phyloP scores from a whole-genome alignment of 2,888 invertebrate species.

The Lymantria monacha region DNA sequence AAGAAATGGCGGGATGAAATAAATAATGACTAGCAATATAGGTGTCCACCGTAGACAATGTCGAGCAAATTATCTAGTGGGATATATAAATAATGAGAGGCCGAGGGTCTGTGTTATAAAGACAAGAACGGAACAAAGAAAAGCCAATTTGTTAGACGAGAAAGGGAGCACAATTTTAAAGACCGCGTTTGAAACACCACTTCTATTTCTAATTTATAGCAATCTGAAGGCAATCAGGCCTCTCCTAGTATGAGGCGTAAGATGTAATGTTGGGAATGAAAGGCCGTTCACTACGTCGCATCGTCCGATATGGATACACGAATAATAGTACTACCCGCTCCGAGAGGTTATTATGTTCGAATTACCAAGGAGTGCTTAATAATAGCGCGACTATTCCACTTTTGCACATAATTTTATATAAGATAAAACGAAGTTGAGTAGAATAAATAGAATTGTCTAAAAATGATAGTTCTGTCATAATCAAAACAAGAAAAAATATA shows the following conservation, averaged over 20 bases:
- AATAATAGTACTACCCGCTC: slow-evolving; percentile 44
- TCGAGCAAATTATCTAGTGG: slow-evolving; percentile 24
- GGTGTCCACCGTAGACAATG: slow-evolving; percentile 34
- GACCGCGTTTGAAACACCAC: slow-evolving; percentile 68
- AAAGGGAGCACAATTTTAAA: slow-evolving; percentile 79
- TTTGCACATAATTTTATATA: slow-evolving; percentile 34
- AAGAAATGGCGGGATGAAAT: slow-evolving; percentile 33
- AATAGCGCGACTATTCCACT: slow-evolving; percentile 23
- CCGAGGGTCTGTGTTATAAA: slow-evolving; percentile 49
- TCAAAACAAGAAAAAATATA: slow-evolving; percentile 21
- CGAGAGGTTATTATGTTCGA: slow-evolving; percentile 39
- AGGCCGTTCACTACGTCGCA: slow-evolving; percentile 61
- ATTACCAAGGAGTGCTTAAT: slow-evolving; percentile 39
- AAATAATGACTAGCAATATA: slow-evolving; percentile 28
- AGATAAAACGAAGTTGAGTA: slow-evolving; percentile 28
- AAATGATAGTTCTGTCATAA: slow-evolving; percentile 30
- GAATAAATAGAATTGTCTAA: slow-evolving; percentile 33
- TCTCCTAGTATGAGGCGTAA: slow-evolving; percentile 67
- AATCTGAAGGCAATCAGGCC: slow-evolving; percentile 74
- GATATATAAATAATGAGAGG: slow-evolving; percentile 46
- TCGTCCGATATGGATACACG: slow-evolving; percentile 48
- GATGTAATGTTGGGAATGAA: slow-evolving; percentile 68
- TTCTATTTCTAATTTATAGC: slow-evolving; percentile 78
- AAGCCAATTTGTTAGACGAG: slow-evolving; percentile 74
- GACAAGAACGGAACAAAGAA: slow-evolving; percentile 68